Conservation (phyloP, 30 jellyfish, hydroid and myxozoan genomes). For the Hydractinia echinata region DNA sequence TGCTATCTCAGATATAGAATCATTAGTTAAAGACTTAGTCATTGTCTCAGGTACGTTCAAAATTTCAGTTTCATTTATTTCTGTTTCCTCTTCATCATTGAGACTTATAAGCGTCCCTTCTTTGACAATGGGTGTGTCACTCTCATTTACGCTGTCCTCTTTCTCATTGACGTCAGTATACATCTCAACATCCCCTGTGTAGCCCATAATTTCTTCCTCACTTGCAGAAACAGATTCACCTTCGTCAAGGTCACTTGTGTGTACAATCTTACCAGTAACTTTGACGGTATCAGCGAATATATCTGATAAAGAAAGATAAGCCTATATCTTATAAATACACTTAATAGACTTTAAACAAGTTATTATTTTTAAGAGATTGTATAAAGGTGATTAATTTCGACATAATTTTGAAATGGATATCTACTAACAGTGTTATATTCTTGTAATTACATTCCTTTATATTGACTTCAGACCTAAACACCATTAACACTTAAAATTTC, state of each 20-base stretch:
- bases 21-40: conserved; percentile 1
- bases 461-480: no score
- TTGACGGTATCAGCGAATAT: conserved; percentile 7
- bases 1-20: conserved; percentile 26
- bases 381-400: no score
- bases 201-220: conserved; percentile 71
- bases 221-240: conserved; percentile 70
- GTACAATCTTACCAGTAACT: not conserved
- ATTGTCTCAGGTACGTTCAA: conserved; percentile 1
- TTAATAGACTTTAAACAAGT: not conserved
- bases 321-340: not conserved
- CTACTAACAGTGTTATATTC: no score
- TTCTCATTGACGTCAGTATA: conserved; percentile 35
- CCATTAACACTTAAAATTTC: no score
- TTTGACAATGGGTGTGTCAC: not conserved
- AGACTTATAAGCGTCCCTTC: not conserved
- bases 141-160: conserved; percentile 41
- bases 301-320: conserved; percentile 10
- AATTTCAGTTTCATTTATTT: not conserved
- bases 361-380: not conserved
- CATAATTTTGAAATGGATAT: no score
- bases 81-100: conserved; percentile 20
- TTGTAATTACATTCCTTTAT: no score
- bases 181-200: conserved; percentile 44
- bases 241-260: conserved; percentile 50